Evolutionary conservation across 1,140 invertebrate species (phyloP).

Genomic region (Gryllus bimaculatus): DNA sequence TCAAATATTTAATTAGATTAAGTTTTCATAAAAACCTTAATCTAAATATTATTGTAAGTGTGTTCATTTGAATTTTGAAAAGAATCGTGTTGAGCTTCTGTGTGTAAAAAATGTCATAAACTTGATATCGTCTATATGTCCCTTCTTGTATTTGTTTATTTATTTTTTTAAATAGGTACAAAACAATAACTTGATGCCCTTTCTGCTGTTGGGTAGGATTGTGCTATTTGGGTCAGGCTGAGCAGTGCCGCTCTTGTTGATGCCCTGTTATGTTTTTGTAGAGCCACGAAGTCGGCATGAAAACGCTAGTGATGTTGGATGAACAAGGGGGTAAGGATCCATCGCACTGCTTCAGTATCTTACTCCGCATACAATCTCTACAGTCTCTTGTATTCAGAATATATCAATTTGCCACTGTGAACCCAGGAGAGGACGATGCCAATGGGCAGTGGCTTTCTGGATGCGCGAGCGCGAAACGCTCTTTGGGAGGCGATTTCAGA

Average conservation of each 20-base stretch:
- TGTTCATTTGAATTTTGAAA: no score
- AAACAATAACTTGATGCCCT: background rate
- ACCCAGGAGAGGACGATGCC: background rate
- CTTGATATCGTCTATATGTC: no score
- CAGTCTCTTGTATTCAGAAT: background rate
- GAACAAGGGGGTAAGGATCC: constrained; percentile 87
- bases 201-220: constrained; percentile 13
- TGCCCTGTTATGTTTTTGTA: constrained; percentile 52
- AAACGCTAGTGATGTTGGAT: constrained; percentile 89
- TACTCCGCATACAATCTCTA: background rate
- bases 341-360: constrained; percentile 23
- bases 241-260: constrained; percentile 14
- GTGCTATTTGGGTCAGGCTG: constrained; percentile 5
- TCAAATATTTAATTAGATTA: no score
- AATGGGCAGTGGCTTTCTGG: background rate
- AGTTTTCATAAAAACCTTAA: no score
- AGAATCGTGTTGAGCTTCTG: no score
- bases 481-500: no score
- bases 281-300: constrained; percentile 89
- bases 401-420: background rate
- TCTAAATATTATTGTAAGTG: no score
- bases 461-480: no score
- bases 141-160: no score
- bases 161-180: no score
- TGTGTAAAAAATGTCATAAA: no score